Percentiles rank a stretch among this genome's conserved stretches.
Conservation (phyloP, 2,888 invertebrate species). For the Mythimna loreyi region DNA sequence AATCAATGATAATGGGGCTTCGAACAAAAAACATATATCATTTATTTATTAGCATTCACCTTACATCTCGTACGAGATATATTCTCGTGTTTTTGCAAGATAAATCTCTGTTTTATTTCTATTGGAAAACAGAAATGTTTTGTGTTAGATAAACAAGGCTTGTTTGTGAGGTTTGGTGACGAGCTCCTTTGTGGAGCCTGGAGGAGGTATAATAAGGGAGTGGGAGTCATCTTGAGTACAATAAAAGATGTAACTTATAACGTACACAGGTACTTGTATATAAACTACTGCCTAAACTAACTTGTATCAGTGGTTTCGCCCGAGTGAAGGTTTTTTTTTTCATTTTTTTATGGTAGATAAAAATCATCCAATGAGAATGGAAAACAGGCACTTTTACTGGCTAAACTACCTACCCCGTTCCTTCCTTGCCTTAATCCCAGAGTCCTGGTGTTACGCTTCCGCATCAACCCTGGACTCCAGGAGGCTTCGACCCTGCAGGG, state of each 20-base stretch:
- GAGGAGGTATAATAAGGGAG: neutral
- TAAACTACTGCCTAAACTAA: no score
- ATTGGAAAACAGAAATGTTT: constrained; percentile 47
- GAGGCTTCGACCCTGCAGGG: no score
- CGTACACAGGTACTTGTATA: neutral
- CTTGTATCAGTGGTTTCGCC: no score
- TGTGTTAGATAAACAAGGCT: constrained; percentile 42
- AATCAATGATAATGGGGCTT: constrained; percentile 60
- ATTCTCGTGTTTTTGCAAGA: constrained; percentile 42
- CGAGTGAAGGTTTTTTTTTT: no score
- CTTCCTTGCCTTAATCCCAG: no score
- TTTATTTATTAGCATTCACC: constrained; percentile 47
- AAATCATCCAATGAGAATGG: no score
- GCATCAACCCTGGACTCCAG: no score
- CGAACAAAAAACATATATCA: constrained; percentile 63
- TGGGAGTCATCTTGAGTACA: neutral
- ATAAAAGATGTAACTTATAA: neutral
- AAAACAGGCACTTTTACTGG: no score
- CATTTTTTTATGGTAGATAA: no score
- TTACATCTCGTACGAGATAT: constrained; percentile 21
- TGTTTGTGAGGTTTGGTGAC: constrained; percentile 27
- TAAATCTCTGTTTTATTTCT: constrained; percentile 56
- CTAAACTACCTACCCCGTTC: no score
- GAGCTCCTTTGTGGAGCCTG: constrained; percentile 20
- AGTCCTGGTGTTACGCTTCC: no score